Percentiles rank a stretch among this genome's conserved stretches.
These are phyloP conservation scores for Eristalis tenax DNA, from an alignment of 2,888 invertebrate genomes.

Conservation along the genomic window DNA sequence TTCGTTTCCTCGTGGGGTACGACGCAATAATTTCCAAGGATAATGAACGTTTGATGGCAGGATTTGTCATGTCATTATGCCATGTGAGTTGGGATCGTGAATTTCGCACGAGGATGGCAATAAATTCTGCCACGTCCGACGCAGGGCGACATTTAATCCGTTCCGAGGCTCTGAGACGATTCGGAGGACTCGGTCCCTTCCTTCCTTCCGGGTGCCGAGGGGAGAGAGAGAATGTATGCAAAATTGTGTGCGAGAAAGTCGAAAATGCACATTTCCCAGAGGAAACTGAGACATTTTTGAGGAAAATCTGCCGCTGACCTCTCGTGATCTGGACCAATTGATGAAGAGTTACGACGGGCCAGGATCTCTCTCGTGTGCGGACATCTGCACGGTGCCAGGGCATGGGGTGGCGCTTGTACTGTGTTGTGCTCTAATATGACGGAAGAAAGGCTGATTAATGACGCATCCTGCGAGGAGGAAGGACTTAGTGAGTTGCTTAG, in stretches of 20 bases:
- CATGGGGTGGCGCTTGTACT: not conserved
- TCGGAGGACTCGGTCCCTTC: not conserved
- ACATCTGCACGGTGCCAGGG: slow-evolving; percentile 41
- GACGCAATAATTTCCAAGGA: slow-evolving; percentile 64
- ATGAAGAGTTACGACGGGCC: slow-evolving; percentile 26
- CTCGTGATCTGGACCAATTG: slow-evolving; percentile 29
- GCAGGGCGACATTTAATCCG: slow-evolving; percentile 60
- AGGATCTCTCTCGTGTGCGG: not conserved
- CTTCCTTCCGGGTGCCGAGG: not conserved
- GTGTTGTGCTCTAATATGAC: not conserved
- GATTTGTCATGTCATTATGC: slow-evolving; percentile 70
- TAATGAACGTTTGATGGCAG: slow-evolving; percentile 47
- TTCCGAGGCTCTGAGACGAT: slow-evolving; percentile 43
- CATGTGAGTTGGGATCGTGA: slow-evolving; percentile 52
- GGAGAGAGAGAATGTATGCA: slow-evolving; percentile 35
- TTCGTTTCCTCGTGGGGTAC: slow-evolving; percentile 11
- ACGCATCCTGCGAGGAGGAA: not conserved
- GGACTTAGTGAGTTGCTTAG: not conserved
- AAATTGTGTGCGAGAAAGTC: slow-evolving; percentile 56
- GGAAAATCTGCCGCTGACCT: slow-evolving; percentile 14
- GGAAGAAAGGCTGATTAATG: not conserved
- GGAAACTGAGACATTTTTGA: slow-evolving; percentile 2
- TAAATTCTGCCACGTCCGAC: slow-evolving; percentile 40
- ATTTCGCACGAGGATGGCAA: slow-evolving; percentile 57
- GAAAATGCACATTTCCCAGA: slow-evolving; percentile 58